Conservation (phyloP, 1,140 invertebrate genomes). For the Tetramorium parvispinum region DNA sequence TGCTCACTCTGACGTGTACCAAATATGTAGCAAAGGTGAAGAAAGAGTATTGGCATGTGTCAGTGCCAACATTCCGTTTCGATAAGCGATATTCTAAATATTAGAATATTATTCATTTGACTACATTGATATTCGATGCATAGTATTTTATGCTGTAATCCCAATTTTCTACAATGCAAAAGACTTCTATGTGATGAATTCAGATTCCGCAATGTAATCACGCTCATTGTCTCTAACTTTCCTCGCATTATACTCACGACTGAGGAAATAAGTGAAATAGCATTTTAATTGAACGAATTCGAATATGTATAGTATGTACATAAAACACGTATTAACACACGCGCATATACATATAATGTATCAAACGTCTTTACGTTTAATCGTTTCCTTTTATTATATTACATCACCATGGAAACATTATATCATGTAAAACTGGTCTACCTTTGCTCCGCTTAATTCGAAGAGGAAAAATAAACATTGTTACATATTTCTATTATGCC, state of each 20-base stretch:
- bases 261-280: slow-evolving; percentile 59
- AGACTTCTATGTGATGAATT: slow-evolving; percentile 71
- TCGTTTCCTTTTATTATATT: slow-evolving; percentile 67
- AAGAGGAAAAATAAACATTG: slow-evolving; percentile 62
- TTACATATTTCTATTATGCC: slow-evolving; percentile 71
- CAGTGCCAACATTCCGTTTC: slow-evolving; percentile 12
- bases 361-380: slow-evolving; percentile 64
- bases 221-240: slow-evolving; percentile 58
- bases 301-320: slow-evolving; percentile 74
- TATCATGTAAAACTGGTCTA: slow-evolving; percentile 59
- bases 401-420: slow-evolving; percentile 64
- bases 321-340: slow-evolving; percentile 65
- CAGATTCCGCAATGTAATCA: slow-evolving; percentile 62
- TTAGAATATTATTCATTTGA: not conserved
- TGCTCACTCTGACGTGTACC: not conserved
- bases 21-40: slow-evolving; percentile 12
- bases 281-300: slow-evolving; percentile 68
- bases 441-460: slow-evolving; percentile 43
- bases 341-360: slow-evolving; percentile 35
- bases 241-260: slow-evolving; percentile 54
- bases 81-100: slow-evolving; percentile 19
- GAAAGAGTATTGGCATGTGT: not conserved
- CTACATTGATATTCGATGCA: not conserved
- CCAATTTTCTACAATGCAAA: slow-evolving; percentile 14
- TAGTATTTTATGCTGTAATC: not conserved